These are phyloP conservation scores for Nycteola revayana DNA, from an alignment of 2,888 invertebrate genomes.

Conservation along the genomic window DNA sequence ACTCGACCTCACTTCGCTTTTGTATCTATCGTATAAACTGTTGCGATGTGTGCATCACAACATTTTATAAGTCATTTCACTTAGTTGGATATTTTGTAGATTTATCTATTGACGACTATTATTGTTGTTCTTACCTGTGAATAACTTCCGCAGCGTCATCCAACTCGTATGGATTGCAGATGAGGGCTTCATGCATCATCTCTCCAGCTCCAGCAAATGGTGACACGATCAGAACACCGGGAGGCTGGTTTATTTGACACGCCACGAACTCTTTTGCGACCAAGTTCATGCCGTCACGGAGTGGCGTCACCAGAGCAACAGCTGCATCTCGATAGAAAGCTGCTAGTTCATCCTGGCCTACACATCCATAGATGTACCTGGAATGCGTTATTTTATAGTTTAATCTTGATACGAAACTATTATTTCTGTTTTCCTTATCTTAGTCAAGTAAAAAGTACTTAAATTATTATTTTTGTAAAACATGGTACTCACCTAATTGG, in stretches of 20 bases:
- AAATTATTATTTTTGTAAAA: neutral
- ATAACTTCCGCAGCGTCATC: slow-evolving; percentile 93
- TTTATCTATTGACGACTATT: no score
- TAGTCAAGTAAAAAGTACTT: neutral
- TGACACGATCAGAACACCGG: slow-evolving; percentile 93
- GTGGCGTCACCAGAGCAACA: slow-evolving; percentile 92
- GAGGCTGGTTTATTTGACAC: slow-evolving; percentile 92
- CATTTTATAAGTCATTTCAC: no score
- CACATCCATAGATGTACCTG: slow-evolving; percentile 92
- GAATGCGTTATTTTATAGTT: slow-evolving; percentile 6
- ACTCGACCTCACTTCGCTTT: no score
- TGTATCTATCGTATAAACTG: no score
- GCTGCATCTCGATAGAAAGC: slow-evolving; percentile 93
- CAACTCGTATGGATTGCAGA: slow-evolving; percentile 94
- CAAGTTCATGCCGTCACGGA: slow-evolving; percentile 95
- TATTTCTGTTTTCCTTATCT: no score
- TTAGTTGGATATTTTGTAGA: no score
- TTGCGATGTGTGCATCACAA: no score
- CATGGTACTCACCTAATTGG: slow-evolving; percentile 84
- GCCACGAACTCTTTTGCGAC: slow-evolving; percentile 97
- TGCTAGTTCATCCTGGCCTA: slow-evolving; percentile 92
- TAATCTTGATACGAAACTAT: no score
- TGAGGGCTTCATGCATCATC: slow-evolving; percentile 95
- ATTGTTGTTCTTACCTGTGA: slow-evolving; percentile 84
- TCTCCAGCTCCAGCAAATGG: slow-evolving; percentile 96